These are phyloP conservation scores for Glaucidium brasilianum DNA, from an alignment of 2,113 vertebrate genomes.

Conservation along the genomic window DNA sequence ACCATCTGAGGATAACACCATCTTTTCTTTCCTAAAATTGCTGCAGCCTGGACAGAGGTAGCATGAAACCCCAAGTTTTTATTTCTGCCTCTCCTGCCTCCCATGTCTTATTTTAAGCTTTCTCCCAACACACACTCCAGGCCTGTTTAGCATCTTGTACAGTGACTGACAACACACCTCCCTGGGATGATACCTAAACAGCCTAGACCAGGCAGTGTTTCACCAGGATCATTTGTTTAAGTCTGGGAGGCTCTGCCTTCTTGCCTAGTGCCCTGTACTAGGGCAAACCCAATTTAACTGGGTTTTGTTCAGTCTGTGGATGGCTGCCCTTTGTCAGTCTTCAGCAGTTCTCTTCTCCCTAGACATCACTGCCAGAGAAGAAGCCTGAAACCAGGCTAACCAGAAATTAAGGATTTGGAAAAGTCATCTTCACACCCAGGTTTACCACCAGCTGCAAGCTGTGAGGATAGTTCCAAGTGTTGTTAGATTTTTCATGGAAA, in stretches of 20 bases:
- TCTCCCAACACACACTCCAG: background rate
- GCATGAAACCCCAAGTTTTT: background rate
- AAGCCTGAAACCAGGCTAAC: background rate
- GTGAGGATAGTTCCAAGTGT: background rate
- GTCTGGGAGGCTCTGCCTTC: background rate
- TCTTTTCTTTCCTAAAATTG: background rate
- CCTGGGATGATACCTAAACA: background rate
- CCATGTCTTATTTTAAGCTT: background rate
- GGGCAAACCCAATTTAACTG: background rate
- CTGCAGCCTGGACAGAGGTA: background rate
- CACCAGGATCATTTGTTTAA: background rate
- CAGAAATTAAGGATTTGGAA: background rate
- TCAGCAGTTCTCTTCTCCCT: background rate
- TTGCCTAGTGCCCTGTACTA: background rate
- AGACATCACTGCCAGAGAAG: background rate
- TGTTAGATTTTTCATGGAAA: background rate
- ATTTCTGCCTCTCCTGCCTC: background rate
- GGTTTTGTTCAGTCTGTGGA: background rate
- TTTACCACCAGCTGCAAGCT: conserved; percentile 1
- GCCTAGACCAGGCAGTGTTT: background rate
- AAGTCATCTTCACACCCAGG: background rate
- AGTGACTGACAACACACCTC: background rate
- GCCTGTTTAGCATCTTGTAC: background rate
- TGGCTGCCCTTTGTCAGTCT: background rate
- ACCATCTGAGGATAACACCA: background rate